Conservation (phyloP, 2,797 vertebrate genomes). For the Salmo trutta region DNA sequence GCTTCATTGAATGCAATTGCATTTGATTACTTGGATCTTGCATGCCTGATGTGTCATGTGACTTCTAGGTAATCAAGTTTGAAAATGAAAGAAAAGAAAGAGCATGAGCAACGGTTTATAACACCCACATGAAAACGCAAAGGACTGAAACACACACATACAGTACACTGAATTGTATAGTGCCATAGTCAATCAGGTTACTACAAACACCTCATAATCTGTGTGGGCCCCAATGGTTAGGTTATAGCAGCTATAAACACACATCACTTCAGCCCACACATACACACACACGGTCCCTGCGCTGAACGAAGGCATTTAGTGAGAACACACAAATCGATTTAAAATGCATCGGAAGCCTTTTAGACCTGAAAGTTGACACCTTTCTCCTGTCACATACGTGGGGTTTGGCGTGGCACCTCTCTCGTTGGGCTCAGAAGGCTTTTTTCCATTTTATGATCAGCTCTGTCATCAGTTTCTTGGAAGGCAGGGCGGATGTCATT, state of each 20-base stretch:
- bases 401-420: background rate
- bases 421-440: background rate
- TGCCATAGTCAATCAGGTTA: background rate
- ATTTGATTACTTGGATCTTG: background rate
- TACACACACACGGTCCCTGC: background rate
- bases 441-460: background rate
- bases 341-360: background rate
- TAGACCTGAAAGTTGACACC: background rate
- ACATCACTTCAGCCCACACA: background rate
- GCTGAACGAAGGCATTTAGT: background rate
- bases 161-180: background rate
- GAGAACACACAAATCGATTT: background rate
- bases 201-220: background rate
- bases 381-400: background rate
- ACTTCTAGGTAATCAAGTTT: slow-evolving; percentile 37
- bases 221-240: background rate
- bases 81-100: slow-evolving; percentile 18
- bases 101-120: slow-evolving; percentile 20
- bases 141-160: background rate
- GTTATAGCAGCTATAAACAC: background rate
- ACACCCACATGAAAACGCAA: slow-evolving; percentile 24
- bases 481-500: background rate
- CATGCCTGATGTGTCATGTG: slow-evolving; percentile 29
- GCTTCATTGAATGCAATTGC: background rate
- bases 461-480: background rate